Base-by-base conservation (phyloP, 1,140 invertebrate species). In the Bombus affinis region DNA sequence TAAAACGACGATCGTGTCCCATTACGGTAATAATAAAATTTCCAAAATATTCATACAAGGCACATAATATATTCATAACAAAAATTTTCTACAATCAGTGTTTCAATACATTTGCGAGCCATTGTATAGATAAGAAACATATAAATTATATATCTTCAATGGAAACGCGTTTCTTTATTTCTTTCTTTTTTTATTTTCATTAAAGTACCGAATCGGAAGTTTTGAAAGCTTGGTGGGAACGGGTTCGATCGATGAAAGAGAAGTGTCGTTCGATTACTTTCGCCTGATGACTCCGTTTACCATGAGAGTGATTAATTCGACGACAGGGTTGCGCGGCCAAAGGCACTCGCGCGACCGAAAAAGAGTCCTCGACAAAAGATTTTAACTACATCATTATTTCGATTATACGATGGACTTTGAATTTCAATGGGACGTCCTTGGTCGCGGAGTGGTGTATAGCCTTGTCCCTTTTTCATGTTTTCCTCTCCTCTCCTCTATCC, bases 381-480 rank as follows among this genome's bases (percentile, higher is more conserved):
- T 68, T 71, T 83, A 83, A 83, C 82, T 79, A 57, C 82, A 47
- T 84, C 75, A 71, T 84, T 84, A 84, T 84, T 84, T 79, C 47
- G 66, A 84, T 84, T 78, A 84, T 78, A 84, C 37, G 81, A 10
- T 25, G 81, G 73, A 53, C 74, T 83, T 83, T 83, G 74, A 83
- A 68, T 83, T 70, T 70, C 74, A 59, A 77, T 77, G 44, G 62
- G 42, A 57, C 72, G 82, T 66, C 35, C 74, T 47, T 37, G n/a
- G 68, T 18, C 37, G 35, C 32, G 32, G 4, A n/a, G 12, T n/a
- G 59, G 28, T 28, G 59, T 62, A 12, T 35, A 65, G 39, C 8
- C 42, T 22, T 57, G 35, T n/a, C n/a, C 53, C 57, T 62, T 32
- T 18, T 39, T n/a, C 44, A 5, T 18, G 18, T 12, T 53, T 44